Evolutionary conservation across 2,113 vertebrate genomes (phyloP).

Genomic region (Calyptomena viridis): DNA sequence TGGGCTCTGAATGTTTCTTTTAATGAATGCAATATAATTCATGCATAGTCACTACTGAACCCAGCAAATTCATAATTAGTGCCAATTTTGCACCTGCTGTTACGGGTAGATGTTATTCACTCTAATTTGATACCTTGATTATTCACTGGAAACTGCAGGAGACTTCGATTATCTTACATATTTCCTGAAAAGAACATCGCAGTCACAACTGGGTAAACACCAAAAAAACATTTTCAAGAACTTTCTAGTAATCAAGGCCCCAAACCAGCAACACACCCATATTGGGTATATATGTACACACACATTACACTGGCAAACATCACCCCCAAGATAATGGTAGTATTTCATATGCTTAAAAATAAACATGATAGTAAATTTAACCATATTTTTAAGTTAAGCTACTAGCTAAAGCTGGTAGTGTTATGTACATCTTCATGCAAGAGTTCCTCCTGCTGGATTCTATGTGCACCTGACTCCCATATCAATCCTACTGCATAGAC

Average conservation of each 20-base stretch:
- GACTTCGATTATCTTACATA: slow-evolving; percentile 28
- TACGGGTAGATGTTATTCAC: slow-evolving; percentile 59
- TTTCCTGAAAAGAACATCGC: slow-evolving; percentile 34
- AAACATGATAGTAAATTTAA: not conserved
- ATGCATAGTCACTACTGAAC: slow-evolving; percentile 71
- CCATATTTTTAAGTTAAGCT: not conserved
- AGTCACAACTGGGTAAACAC: not conserved
- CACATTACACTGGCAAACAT: not conserved
- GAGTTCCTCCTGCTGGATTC: not conserved
- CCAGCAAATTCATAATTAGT: slow-evolving; percentile 72
- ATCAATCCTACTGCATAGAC: not conserved
- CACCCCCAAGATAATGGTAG: not conserved
- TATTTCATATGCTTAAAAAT: not conserved
- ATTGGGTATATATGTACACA: not conserved
- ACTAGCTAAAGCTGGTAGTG: not conserved
- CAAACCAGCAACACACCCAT: not conserved
- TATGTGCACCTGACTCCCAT: not conserved
- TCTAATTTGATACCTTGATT: slow-evolving; percentile 74
- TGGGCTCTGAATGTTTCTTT: slow-evolving; percentile 29
- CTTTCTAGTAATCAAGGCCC: not conserved
- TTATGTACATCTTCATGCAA: not conserved
- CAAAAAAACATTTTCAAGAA: not conserved
- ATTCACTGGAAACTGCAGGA: slow-evolving; percentile 56
- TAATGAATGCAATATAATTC: slow-evolving; percentile 68
- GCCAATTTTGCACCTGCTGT: slow-evolving; percentile 76